Evolutionary conservation across 1,140 invertebrate genomes (phyloP).

Genomic region (Drosophila auraria): DNA sequence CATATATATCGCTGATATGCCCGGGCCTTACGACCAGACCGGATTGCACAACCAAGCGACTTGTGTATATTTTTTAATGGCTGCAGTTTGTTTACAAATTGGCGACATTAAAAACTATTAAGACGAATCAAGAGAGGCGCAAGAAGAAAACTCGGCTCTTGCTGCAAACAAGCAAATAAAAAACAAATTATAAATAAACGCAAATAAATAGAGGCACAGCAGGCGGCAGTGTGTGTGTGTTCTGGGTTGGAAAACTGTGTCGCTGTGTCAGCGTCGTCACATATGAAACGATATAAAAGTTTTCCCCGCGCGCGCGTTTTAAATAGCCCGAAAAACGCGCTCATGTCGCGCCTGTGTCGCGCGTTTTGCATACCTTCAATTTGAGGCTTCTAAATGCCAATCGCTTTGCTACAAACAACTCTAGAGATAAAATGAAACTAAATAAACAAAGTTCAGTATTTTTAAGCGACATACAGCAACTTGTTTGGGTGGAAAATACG

Average conservation of each 20-base stretch:
- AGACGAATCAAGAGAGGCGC: slow-evolving; percentile 51
- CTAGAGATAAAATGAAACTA: slow-evolving; percentile 21
- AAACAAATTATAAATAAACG: slow-evolving; percentile 83
- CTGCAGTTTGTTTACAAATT: slow-evolving; percentile 80
- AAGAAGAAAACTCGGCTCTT: neutral
- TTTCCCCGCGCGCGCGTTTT: slow-evolving; percentile 50
- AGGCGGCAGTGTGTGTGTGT: slow-evolving; percentile 29
- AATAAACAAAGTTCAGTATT: neutral
- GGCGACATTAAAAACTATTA: slow-evolving; percentile 80
- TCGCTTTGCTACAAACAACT: slow-evolving; percentile 14
- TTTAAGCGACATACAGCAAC: neutral
- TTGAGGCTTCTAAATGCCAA: slow-evolving; percentile 44
- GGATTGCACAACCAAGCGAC: slow-evolving; percentile 60
- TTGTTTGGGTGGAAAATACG: slow-evolving; percentile 1
- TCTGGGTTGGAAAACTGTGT: slow-evolving; percentile 73
- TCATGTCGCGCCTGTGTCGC: slow-evolving; percentile 40
- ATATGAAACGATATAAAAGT: slow-evolving; percentile 23
- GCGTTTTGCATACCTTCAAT: slow-evolving; percentile 45
- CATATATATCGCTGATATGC: slow-evolving; percentile 19
- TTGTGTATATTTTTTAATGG: slow-evolving; percentile 61
- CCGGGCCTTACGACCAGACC: slow-evolving; percentile 30
- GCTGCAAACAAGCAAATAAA: slow-evolving; percentile 57
- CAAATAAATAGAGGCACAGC: slow-evolving; percentile 69
- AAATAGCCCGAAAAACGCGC: slow-evolving; percentile 55
- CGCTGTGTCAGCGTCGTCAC: slow-evolving; percentile 68